Base-by-base conservation (phyloP, 2,113 vertebrate species). In the Etheostoma spectabile region DNA sequence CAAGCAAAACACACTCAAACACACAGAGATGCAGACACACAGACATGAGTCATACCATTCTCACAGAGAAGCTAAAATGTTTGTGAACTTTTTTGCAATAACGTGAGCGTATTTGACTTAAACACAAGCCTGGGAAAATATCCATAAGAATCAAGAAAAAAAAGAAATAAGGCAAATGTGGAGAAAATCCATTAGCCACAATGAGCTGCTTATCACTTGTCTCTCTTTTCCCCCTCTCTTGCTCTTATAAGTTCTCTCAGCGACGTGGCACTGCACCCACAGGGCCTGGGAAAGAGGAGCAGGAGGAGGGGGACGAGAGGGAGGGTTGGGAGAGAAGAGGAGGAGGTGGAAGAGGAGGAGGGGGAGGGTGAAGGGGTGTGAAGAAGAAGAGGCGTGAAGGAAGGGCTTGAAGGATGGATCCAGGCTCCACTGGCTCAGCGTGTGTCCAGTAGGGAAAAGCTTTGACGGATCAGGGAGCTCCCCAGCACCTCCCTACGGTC, bases 401-500 rank as follows among this genome's bases (percentile, higher is more conserved):
- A 85, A 83, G 86, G 80, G 83, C 46, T 82, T n/a, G n/a, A 82
- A 86, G 84, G 89, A 90, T 89, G 84, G 64, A 87, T 86, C 86
- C 82, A 87, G 77, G 83, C 86, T 90, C 67, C 62, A 48, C 85
- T 65, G 70, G 70, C 76, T 88, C 75, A 24, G 64, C 46, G n/a
- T 59, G 60, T 86, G 86, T 89, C 90, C 91, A 92, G 73, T 90
- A 85, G 80, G 77, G 84, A 87, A 84, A 79, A 76, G 87, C 49
- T 64, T 71, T 79, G 48, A 79, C 88, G 59, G 81, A 84, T 83
- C 67, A 85, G 88, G 76, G 78, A 78, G 87, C 87, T 83, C 90
- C 94, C 95, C 95, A 94, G 95, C 66, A 92, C 86, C 94, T 94
- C 96, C 95, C 91, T 95, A 92, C 83, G 93, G 90, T 96, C 95